Evolutionary conservation across 2,113 vertebrate genomes (phyloP).

Genomic region (Petromus typicus): DNA sequence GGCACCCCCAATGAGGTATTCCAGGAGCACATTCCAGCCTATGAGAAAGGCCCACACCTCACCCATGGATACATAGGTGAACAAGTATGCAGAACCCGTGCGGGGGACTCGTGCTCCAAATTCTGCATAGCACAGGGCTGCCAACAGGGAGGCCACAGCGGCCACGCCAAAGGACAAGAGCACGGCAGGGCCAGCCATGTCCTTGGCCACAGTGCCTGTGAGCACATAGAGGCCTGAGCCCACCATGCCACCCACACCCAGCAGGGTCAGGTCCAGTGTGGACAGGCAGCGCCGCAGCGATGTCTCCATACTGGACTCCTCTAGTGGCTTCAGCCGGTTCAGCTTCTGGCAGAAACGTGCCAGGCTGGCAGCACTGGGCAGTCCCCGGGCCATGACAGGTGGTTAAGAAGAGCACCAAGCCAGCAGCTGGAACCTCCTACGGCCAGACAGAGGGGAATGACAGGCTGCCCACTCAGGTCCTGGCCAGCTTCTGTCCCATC

Average conservation of each 20-base stretch:
- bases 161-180: constrained; percentile 93
- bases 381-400: constrained; percentile 89
- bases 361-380: constrained; percentile 87
- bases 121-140: constrained; percentile 96
- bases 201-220: constrained; percentile 96
- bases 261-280: constrained; percentile 93
- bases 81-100: constrained; percentile 98
- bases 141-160: constrained; percentile 93
- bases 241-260: constrained; percentile 96
- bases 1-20: constrained; percentile 96
- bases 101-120: constrained; percentile 96
- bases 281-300: constrained; percentile 95
- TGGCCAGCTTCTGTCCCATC: background rate
- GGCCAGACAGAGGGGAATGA: background rate
- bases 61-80: constrained; percentile 96
- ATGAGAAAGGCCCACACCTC: constrained; percentile 99
- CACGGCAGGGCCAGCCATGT: constrained; percentile 93
- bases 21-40: constrained; percentile 97
- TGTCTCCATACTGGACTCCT: constrained; percentile 94
- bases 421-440: background rate
- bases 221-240: constrained; percentile 97
- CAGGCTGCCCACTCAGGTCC: background rate
- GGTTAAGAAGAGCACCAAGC: background rate
- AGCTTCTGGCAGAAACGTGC: constrained; percentile 93
- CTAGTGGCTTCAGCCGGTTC: constrained; percentile 94